Percentiles rank a stretch among this genome's conserved stretches.
Evolutionary conservation across 2,888 invertebrate species (phyloP).

Genomic region (Dasypolia templi): DNA sequence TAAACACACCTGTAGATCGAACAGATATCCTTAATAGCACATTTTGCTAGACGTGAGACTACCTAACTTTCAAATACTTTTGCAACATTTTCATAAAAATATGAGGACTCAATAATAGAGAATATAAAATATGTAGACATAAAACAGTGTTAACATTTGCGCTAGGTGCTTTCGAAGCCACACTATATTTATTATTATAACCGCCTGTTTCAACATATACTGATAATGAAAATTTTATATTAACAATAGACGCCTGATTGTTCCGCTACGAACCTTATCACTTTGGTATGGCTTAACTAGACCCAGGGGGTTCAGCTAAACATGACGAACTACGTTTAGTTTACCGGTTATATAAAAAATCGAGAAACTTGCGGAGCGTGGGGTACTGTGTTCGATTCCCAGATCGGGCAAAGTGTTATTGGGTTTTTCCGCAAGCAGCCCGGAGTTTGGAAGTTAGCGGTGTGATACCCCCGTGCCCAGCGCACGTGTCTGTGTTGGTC

Average conservation of each 20-base stretch:
- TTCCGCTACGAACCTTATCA: not conserved
- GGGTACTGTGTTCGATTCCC: no score
- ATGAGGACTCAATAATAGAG: slow-evolving; percentile 59
- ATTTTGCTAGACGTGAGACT: not conserved
- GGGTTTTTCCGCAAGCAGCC: no score
- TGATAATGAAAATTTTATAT: not conserved
- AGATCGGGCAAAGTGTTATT: no score
- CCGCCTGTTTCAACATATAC: slow-evolving; percentile 4
- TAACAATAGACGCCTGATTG: not conserved
- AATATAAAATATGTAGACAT: slow-evolving; percentile 46
- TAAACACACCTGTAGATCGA: not conserved
- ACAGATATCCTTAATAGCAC: not conserved
- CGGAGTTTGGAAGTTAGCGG: no score
- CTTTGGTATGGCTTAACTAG: not conserved
- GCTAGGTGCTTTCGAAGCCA: slow-evolving; percentile 66
- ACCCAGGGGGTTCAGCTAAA: not conserved
- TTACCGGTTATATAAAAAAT: not conserved
- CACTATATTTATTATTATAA: slow-evolving; percentile 47
- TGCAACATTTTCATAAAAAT: slow-evolving; percentile 40
- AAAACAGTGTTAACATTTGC: slow-evolving; percentile 68
- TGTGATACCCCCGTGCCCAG: no score
- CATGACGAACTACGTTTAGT: not conserved
- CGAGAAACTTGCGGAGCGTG: no score
- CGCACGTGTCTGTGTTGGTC: no score
- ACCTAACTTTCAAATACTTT: slow-evolving; percentile 41